Base-by-base conservation (phyloP, 2,797 vertebrate genomes). In the Schizopygopsis malacanthus region DNA sequence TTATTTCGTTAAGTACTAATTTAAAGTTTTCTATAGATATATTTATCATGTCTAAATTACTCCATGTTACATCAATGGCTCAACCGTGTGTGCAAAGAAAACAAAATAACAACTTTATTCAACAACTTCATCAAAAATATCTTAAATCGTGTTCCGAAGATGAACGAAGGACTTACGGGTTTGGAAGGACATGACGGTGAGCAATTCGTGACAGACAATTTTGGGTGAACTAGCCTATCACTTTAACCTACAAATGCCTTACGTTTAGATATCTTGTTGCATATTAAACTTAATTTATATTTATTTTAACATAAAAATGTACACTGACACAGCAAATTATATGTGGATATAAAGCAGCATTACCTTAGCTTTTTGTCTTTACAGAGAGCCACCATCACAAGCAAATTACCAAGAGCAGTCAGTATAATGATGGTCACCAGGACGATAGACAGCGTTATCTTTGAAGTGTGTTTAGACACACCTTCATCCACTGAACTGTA, bases 311-410 rank as follows among this genome's bases (percentile, higher is more conserved):
- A 37, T 80, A 1, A n/a, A 47, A 25, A 47, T 72, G 20, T 45
- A 7, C 16, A 18, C 8, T 41, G 47, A 50, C 9, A 45, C 3
- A 70, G 7, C 4, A 12, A 22, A 52, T 11, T 11, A 45, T 83
- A 75, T 84, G 7, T 72, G 67, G 47, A 50, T 83, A 16, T 28
- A 11, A 78, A 59, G 2, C 25, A 18, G 25, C 56, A 87, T 91
- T 82, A 96, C 96, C 96, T 93, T 33, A 96, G 90, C 87, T 96
- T 94, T 76, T 95, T 93, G 91, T 96, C 96, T 88, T 94, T 96
- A 91, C 95, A 96, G 75, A 96, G 94, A 0, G 96, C 96, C 88
- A 96, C 96, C 95, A 96, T 96, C 47, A 96, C 96, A 87, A 96
- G 91, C 75, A 96, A 92, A 90, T 96, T 96, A 18, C 96, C 96